Percentiles rank a stretch among this genome's conserved stretches.
Evolutionary conservation across 1,140 invertebrate genomes (phyloP).

Genomic region (Heliconius himera): DNA sequence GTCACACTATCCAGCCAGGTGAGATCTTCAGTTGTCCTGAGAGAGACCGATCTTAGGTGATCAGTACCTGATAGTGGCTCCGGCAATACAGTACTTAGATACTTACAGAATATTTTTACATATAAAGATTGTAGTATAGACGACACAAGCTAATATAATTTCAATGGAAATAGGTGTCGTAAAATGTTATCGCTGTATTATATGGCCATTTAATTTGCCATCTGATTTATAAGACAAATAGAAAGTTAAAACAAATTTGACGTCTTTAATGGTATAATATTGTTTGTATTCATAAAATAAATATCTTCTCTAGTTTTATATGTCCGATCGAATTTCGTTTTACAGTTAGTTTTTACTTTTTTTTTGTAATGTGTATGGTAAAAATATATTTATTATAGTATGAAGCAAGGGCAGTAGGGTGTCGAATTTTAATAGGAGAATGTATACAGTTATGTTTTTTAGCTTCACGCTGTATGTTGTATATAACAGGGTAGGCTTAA

Average conservation of each 20-base stretch:
- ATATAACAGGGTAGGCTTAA: not conserved
- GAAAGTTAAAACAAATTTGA: constrained; percentile 8
- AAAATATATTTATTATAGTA: not conserved
- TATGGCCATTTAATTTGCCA: constrained; percentile 1
- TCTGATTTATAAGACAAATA: constrained; percentile 7
- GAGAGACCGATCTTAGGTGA: too few relatives aligned
- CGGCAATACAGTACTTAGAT: too few relatives aligned
- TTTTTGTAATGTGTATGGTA: not conserved
- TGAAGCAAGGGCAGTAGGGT: too few relatives aligned
- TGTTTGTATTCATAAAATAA: constrained; percentile 1
- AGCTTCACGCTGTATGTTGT: not conserved
- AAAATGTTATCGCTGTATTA: constrained; percentile 4
- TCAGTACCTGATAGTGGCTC: too few relatives aligned
- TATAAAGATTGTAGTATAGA: not conserved
- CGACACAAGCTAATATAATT: not conserved
- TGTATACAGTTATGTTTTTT: not conserved
- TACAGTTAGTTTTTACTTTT: not conserved
- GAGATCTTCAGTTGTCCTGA: too few relatives aligned
- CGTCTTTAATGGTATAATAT: not conserved
- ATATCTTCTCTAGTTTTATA: not conserved
- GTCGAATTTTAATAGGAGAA: too few relatives aligned
- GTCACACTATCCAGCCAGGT: too few relatives aligned
- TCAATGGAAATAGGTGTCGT: not conserved
- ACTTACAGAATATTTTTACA: not conserved
- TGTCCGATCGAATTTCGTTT: not conserved